These are phyloP conservation scores for Diplolepis rosae DNA, from an alignment of 2,888 invertebrate species.

Conservation along the genomic window DNA sequence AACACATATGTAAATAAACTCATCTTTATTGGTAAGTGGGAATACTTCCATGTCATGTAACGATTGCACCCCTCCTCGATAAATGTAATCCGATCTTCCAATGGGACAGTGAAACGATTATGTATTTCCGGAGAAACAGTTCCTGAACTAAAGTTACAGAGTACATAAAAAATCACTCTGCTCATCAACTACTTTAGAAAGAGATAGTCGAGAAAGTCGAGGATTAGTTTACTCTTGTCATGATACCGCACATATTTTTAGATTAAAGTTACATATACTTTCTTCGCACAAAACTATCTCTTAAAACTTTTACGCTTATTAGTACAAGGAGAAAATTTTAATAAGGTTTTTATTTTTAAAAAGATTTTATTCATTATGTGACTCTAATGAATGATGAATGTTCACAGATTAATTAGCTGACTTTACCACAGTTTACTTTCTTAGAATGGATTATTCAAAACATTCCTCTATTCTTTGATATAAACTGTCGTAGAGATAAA, in stretches of 20 bases:
- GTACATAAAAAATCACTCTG: background rate
- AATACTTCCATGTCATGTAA: background rate
- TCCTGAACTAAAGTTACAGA: background rate
- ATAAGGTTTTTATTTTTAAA: too few relatives aligned
- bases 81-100: background rate
- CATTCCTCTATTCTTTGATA: too few relatives aligned
- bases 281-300: background rate
- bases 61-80: background rate
- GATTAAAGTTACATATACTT: background rate
- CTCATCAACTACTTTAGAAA: background rate
- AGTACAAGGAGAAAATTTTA: too few relatives aligned
- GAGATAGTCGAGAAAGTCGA: background rate
- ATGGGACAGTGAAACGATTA: constrained; percentile 5
- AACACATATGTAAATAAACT: constrained; percentile 47
- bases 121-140: background rate
- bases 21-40: constrained; percentile 48
- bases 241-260: background rate
- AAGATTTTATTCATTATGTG: too few relatives aligned
- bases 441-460: too few relatives aligned
- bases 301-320: background rate
- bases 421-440: too few relatives aligned
- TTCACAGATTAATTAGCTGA: too few relatives aligned
- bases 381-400: too few relatives aligned
- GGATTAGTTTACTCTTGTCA: background rate
- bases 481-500: too few relatives aligned